Conservation (phyloP, 92 coral and sea anemone genomes). For the Blastomussa wellsi region DNA sequence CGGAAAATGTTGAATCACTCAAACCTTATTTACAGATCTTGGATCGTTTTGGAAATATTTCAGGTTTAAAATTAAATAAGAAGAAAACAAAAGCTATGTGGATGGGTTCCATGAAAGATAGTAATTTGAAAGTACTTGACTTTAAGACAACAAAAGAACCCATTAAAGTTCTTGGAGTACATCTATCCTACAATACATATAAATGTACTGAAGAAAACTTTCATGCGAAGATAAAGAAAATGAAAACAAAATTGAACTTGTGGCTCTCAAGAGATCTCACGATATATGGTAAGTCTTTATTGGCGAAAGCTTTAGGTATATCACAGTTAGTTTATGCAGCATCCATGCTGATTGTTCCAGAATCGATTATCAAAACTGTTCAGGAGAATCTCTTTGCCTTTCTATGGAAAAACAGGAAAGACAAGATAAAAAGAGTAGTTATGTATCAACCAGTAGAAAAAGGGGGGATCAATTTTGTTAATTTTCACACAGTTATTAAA, state of each 20-base stretch:
- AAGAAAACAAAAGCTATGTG: too few relatives aligned
- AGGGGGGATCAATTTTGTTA: too few relatives aligned
- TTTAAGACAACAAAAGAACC: neutral
- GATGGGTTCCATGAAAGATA: too few relatives aligned
- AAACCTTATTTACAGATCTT: too few relatives aligned
- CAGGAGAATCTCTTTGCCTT: neutral
- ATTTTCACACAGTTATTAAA: too few relatives aligned
- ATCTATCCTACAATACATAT: neutral
- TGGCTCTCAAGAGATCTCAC: neutral
- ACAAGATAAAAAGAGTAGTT: neutral
- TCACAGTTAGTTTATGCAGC: slow-evolving; percentile 1
- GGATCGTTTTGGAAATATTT: too few relatives aligned
- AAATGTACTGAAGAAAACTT: neutral
- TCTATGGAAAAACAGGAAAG: neutral
- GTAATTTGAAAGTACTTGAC: too few relatives aligned
- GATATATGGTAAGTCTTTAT: neutral
- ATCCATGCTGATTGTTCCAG: neutral
- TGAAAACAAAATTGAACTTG: neutral
- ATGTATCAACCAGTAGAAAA: too few relatives aligned
- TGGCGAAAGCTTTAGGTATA: neutral
- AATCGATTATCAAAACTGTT: neutral
- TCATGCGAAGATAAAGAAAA: neutral
- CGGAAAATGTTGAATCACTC: too few relatives aligned
- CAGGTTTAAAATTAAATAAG: too few relatives aligned
- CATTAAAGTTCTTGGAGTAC: too few relatives aligned